These are phyloP conservation scores for Atethmia centrago DNA, from an alignment of 2,888 invertebrate genomes.

Conservation along the genomic window DNA sequence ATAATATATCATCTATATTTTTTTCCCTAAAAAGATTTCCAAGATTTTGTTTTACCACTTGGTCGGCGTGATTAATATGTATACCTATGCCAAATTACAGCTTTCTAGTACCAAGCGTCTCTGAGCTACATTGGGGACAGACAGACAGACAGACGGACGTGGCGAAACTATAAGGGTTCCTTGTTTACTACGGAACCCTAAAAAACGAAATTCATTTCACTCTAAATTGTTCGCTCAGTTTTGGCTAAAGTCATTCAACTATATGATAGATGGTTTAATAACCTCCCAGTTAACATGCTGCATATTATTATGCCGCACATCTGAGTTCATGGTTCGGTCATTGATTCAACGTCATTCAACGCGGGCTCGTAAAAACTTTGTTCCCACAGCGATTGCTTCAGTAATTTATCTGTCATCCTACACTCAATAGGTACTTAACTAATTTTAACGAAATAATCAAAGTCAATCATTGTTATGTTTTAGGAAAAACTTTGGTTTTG, in stretches of 20 bases:
- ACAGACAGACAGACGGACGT: too few relatives aligned
- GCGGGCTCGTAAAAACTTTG: constrained; percentile 48
- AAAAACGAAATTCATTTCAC: constrained; percentile 47
- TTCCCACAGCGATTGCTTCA: constrained; percentile 54
- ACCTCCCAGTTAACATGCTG: constrained; percentile 61
- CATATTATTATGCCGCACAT: constrained; percentile 56
- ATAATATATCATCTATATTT: too few relatives aligned
- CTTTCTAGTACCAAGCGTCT: too few relatives aligned
- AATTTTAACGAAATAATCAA: constrained; percentile 43
- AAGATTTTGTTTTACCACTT: too few relatives aligned
- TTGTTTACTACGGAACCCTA: too few relatives aligned
- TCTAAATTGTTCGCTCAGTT: constrained; percentile 41
- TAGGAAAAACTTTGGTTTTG: constrained; percentile 2
- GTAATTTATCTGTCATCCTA: constrained; percentile 54
- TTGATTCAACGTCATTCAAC: constrained; percentile 56
- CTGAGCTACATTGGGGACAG: too few relatives aligned
- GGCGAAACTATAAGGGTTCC: too few relatives aligned
- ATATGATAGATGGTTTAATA: constrained; percentile 63
- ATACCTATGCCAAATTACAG: too few relatives aligned
- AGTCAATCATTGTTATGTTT: constrained; percentile 33
- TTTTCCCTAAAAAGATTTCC: too few relatives aligned
- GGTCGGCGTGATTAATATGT: too few relatives aligned
- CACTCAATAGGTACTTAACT: constrained; percentile 35
- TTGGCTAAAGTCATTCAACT: constrained; percentile 66
- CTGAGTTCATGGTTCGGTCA: constrained; percentile 64